Evolutionary conservation across 2,888 invertebrate genomes (phyloP).

Genomic region (Drosophila anceps): DNA sequence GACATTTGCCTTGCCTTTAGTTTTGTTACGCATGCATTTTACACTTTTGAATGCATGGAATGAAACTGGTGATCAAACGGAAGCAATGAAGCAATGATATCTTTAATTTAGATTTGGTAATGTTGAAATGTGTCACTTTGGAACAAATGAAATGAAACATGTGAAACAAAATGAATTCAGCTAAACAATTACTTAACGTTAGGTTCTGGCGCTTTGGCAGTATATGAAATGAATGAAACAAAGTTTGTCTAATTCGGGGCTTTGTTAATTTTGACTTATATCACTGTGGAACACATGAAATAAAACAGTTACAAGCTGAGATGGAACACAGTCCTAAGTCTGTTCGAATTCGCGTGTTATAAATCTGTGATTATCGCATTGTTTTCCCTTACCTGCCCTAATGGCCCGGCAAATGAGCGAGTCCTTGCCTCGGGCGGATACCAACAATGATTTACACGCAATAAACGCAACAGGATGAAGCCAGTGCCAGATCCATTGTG

Average conservation of each 20-base stretch:
- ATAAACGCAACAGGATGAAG: conserved; percentile 50
- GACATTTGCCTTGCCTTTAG: not conserved
- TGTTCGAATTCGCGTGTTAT: not conserved
- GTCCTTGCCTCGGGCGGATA: conserved; percentile 6
- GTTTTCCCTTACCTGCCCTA: conserved; percentile 33
- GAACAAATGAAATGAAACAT: not conserved
- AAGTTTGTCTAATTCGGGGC: not conserved
- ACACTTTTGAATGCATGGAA: not conserved
- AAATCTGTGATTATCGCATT: conserved; percentile 11
- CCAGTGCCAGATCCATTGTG: conserved; percentile 17
- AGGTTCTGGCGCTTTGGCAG: not conserved
- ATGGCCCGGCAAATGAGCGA: conserved; percentile 29
- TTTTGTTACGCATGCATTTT: not conserved
- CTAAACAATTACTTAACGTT: not conserved
- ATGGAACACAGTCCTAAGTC: not conserved
- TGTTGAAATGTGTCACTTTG: not conserved
- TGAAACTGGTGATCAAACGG: not conserved
- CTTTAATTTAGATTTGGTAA: not conserved
- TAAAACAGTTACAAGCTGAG: not conserved
- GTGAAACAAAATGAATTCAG: not conserved
- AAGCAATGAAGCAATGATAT: not conserved
- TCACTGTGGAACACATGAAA: not conserved
- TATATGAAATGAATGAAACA: not conserved
- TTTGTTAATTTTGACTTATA: not conserved
- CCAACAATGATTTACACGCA: conserved; percentile 67